phyloP scores from a whole-genome alignment of 1,140 invertebrate species.

The Penaeus indicus region DNA sequence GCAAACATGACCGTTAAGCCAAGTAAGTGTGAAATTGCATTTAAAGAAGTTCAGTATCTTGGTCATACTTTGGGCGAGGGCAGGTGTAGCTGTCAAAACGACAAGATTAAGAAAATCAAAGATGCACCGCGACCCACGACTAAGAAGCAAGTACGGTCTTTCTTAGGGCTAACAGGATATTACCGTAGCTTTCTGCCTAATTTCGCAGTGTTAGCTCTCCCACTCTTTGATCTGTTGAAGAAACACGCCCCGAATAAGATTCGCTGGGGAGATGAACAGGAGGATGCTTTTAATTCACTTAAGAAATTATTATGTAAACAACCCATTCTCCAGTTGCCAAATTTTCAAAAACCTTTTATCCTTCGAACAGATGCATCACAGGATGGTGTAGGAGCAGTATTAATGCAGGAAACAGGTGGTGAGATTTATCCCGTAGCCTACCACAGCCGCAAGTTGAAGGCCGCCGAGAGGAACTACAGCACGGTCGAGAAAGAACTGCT shows the following conservation, averaged over 20 bases:
- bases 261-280: not conserved
- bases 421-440: constrained; percentile 1
- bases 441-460: not conserved
- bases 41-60: not conserved
- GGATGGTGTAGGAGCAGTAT: not conserved
- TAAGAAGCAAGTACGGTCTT: not conserved
- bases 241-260: not conserved
- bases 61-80: constrained; percentile 5
- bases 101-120: not conserved
- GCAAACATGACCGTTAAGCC: not conserved
- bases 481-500: constrained; percentile 1
- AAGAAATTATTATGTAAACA: constrained; percentile 10
- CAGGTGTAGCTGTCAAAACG: not conserved
- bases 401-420: not conserved
- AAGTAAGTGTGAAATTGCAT: constrained; percentile 9
- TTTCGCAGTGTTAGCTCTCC: too few species aligned
- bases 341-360: not conserved
- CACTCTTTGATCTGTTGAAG: not conserved
- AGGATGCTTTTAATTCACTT: not conserved
- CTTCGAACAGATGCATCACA: constrained; percentile 29
- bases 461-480: constrained; percentile 16
- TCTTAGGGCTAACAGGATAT: not conserved
- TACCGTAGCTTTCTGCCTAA: not conserved
- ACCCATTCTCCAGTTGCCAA: constrained; percentile 6
- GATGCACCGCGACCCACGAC: not conserved